Evolutionary conservation across 2,797 vertebrate species (phyloP).

Genomic region (Phalloptychus januarius): DNA sequence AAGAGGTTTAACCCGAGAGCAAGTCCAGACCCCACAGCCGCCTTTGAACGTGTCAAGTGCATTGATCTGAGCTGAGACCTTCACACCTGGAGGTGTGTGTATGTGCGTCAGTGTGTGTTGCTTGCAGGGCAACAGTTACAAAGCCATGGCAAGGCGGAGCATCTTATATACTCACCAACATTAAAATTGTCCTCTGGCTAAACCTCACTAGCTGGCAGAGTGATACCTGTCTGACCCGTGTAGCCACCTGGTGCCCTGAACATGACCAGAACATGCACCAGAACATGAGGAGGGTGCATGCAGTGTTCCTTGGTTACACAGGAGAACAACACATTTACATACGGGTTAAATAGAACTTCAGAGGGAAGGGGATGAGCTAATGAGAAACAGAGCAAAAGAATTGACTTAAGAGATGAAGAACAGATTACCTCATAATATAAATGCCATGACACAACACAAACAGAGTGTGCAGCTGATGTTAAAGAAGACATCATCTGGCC

Average conservation of each 20-base stretch:
- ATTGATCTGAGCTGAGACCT: constrained; percentile 89
- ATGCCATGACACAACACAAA: constrained; percentile 71
- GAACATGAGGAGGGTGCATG: too few relatives aligned
- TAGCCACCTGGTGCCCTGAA: constrained; percentile 67
- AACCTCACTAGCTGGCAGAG: constrained; percentile 48
- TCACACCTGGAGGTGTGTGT: constrained; percentile 83
- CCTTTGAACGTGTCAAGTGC: constrained; percentile 92
- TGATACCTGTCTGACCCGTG: constrained; percentile 62
- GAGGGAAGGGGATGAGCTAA: constrained; percentile 58
- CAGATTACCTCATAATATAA: constrained; percentile 63
- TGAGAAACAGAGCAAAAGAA: constrained; percentile 51
- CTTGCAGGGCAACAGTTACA: constrained; percentile 80
- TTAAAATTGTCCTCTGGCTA: constrained; percentile 75
- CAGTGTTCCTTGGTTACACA: constrained; percentile 36
- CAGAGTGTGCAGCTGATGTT: constrained; percentile 70
- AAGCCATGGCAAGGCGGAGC: constrained; percentile 67
- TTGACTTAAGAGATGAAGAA: constrained; percentile 35
- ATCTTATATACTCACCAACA: constrained; percentile 65
- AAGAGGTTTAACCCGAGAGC: constrained; percentile 92
- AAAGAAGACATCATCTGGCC: constrained; percentile 86
- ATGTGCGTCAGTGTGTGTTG: constrained; percentile 50
- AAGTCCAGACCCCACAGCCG: constrained; percentile 83
- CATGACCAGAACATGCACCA: constrained; percentile 23
- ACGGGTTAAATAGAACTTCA: constrained; percentile 56
- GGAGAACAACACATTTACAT: constrained; percentile 19